Base-by-base conservation (phyloP, 1,140 invertebrate genomes). In the Sarcophaga peregrina region DNA sequence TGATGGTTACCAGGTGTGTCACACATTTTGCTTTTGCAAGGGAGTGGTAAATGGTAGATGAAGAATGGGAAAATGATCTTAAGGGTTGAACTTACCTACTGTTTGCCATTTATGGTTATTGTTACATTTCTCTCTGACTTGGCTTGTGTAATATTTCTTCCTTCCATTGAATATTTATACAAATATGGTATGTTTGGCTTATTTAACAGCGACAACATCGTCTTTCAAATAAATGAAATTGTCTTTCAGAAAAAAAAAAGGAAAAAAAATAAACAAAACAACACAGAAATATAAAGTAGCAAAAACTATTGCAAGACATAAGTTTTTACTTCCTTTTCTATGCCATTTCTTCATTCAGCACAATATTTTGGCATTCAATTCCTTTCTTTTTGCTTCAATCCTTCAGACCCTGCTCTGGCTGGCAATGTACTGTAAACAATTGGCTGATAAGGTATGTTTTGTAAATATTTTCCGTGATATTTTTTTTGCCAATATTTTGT, bases 351-450 rank as follows among this genome's bases (percentile, higher is more conserved):
- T 37, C 25, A 4, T 68, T 4, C 4, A 25, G 8, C 17, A 68
- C 62, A 68, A 68, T 25, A 20, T 68, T 68, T 68, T 68, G 62
- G n/a, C 62, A 68, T 68, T 20, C 8, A 37, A 37, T 37, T 37
- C n/a, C n/a, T 68, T 68, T 68, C 20, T 20, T n/a, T 8, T 13
- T 20, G 5, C 17, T 8, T 8, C 62, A 20, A 20, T 37, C 25
- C 4, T 20, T 58, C 10, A 58, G 13, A 15, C 54, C 15, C 6
- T 58, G 10, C 15, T 68, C 20, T 68, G n/a, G 62, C 17, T 68
- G 58, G 62, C 62, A 68, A 68, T 68, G 62, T 68, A 68, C 15
- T 68, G 62, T 68, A 68, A 68, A 68, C 62, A 68, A 68, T 68
- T 68, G 62, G n/a, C 62, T 68, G 62, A 68, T 68, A 68, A 68